Evolutionary conservation across 92 coral and sea anemone genomes (phyloP).

Genomic region (Porites evermanni): DNA sequence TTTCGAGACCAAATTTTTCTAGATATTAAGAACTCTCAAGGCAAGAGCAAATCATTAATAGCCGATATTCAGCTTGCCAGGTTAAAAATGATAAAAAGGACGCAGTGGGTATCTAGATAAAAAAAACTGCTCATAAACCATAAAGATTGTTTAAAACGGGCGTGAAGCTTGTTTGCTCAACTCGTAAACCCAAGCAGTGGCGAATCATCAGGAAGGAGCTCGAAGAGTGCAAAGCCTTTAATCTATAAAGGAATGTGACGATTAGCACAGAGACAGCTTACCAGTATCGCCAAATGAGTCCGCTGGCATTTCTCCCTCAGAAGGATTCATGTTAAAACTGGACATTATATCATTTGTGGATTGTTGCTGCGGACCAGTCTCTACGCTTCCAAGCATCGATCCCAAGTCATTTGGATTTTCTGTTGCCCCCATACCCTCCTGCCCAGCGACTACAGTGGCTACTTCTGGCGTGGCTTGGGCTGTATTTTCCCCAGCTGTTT

Average conservation of each 20-base stretch:
- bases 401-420: conserved; percentile 18
- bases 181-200: too few relatives aligned
- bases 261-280: neutral
- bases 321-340: conserved; percentile 22
- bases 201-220: too few relatives aligned
- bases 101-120: too few relatives aligned
- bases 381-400: neutral
- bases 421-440: conserved; percentile 4
- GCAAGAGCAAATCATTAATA: neutral
- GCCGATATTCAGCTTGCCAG: neutral
- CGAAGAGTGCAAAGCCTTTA: too few relatives aligned
- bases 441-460: conserved; percentile 18
- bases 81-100: too few relatives aligned
- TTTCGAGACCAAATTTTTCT: neutral
- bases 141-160: too few relatives aligned
- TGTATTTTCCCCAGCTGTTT: conserved; percentile 4
- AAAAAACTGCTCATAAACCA: too few relatives aligned
- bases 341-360: conserved; percentile 22
- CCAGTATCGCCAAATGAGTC: conserved; percentile 38
- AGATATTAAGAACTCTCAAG: neutral
- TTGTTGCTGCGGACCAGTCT: conserved; percentile 3
- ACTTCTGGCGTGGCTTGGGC: conserved; percentile 11
- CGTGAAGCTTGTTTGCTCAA: too few relatives aligned
- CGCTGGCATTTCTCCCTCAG: conserved; percentile 22
- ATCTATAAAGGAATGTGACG: too few relatives aligned